Evolutionary conservation across 1,140 invertebrate species (phyloP), one percentile per base, ranked within the genome.

Genomic region (Pemphigus obesinymphae): DNA sequence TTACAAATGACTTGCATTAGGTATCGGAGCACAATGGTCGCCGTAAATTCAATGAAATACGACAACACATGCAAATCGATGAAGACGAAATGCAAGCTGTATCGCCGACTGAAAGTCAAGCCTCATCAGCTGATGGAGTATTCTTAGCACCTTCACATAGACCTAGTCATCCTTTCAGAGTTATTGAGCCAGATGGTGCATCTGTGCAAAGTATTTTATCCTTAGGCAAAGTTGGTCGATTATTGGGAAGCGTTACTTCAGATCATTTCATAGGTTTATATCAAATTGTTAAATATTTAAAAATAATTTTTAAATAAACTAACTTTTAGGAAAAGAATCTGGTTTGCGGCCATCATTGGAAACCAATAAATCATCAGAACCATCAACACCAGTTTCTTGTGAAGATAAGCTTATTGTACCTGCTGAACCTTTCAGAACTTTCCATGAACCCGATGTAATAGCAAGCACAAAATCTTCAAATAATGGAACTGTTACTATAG

Each of bases 401-500:
- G 76, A 80, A 29, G 55, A 80, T 31, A 80, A 80, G 63, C 23
- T 29, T n/a, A 63, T 80, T 29, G 26, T 63, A 40, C 55, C 76
- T 43, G 0, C 15, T 58, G 66, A 70, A 37, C 20, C 45, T 50
- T 23, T 78, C 4, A 55, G 20, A 23, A 15, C 82, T 40, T 82
- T 92, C 85, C 92, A 93, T 87, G 95, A 97, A 87, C 96, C 96
- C 34, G 96, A 98, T 88, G 93, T 98, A 84, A 95, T 98, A 82
- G 94, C 95, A 70, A 97, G 96, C 87, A 96, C 96, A 81, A 97
- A 97, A 88, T 90, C 90, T 85, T 87, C 87, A 82, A 86, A 87
- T 50, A 89, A 89, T 84, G 83, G 82, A 26, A 76, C 73, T 53
- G 11, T 31, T 63, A 58, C 29, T 53, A 73, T 53, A 73, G 68